These are phyloP conservation scores for Sebastes nivosus DNA, from an alignment of 2,797 vertebrate species.

Conservation along the genomic window DNA sequence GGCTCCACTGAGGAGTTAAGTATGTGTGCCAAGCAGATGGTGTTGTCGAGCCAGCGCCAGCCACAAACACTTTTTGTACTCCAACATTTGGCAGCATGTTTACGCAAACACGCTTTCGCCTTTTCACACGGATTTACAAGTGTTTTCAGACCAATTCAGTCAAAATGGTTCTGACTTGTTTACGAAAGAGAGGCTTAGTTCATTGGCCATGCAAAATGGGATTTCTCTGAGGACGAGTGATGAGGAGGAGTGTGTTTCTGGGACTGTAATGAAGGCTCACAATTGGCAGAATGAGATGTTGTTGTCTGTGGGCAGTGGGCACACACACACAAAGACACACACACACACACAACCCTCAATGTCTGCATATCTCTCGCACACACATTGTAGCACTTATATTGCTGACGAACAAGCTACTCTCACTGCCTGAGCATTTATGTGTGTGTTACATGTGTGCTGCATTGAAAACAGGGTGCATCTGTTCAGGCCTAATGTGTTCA, in stretches of 20 bases:
- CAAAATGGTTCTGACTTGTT: slow-evolving; percentile 54
- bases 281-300: slow-evolving; percentile 48
- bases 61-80: slow-evolving; percentile 6
- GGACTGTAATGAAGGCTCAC: slow-evolving; percentile 26
- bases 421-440: neutral
- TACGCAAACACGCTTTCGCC: slow-evolving; percentile 12
- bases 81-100: slow-evolving; percentile 42
- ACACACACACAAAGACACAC: neutral
- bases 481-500: slow-evolving; percentile 49
- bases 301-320: slow-evolving; percentile 29
- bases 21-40: slow-evolving; percentile 48
- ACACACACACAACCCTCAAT: slow-evolving; percentile 7
- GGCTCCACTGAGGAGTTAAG: neutral
- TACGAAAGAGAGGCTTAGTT: slow-evolving; percentile 44
- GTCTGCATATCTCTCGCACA: slow-evolving; percentile 17
- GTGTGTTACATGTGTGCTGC: slow-evolving; percentile 5
- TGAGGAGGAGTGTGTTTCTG: slow-evolving; percentile 39
- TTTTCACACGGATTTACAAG: slow-evolving; percentile 39
- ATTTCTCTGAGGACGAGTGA: slow-evolving; percentile 56
- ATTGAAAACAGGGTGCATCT: slow-evolving; percentile 33
- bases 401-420: slow-evolving; percentile 14
- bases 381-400: slow-evolving; percentile 4
- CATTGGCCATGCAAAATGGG: slow-evolving; percentile 42
- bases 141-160: slow-evolving; percentile 32
- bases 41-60: neutral